Evolutionary conservation across 1,140 invertebrate species (phyloP).

Genomic region (Bombus turneri): DNA sequence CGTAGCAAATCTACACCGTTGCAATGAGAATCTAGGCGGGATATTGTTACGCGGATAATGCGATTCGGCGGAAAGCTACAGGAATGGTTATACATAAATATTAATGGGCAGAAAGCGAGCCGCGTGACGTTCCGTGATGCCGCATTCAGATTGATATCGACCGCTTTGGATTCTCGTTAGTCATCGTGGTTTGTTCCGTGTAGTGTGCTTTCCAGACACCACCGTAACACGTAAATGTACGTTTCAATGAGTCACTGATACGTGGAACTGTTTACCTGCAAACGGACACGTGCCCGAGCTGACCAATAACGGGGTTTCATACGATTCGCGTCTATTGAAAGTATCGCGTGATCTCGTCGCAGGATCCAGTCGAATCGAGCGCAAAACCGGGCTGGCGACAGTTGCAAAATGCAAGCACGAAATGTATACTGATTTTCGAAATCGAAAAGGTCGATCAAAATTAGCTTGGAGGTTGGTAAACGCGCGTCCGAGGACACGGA

Average conservation of each 20-base stretch:
- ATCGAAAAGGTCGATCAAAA: not conserved
- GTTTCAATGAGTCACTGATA: constrained; percentile 61
- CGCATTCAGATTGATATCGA: constrained; percentile 58
- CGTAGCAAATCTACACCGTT: not conserved
- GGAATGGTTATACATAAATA: constrained; percentile 28
- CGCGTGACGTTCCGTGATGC: constrained; percentile 19
- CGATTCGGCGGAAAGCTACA: not conserved
- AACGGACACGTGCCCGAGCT: too few relatives aligned
- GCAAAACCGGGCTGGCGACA: too few relatives aligned
- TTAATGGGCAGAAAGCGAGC: constrained; percentile 39
- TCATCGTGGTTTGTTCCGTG: constrained; percentile 44
- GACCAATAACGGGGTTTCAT: not conserved
- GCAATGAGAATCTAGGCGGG: not conserved
- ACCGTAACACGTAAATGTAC: not conserved
- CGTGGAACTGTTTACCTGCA: not conserved
- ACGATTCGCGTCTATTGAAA: not conserved
- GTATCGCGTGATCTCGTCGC: not conserved
- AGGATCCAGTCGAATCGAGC: not conserved
- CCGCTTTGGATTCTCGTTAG: constrained; percentile 56
- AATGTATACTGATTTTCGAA: not conserved
- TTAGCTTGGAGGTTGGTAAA: not conserved
- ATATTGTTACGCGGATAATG: not conserved
- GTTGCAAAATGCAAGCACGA: not conserved
- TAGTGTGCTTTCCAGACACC: not conserved
- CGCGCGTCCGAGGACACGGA: too few relatives aligned